Evolutionary conservation across 2,888 invertebrate species (phyloP), one percentile per base, ranked within the genome.

Genomic region (Theretra japonica): DNA sequence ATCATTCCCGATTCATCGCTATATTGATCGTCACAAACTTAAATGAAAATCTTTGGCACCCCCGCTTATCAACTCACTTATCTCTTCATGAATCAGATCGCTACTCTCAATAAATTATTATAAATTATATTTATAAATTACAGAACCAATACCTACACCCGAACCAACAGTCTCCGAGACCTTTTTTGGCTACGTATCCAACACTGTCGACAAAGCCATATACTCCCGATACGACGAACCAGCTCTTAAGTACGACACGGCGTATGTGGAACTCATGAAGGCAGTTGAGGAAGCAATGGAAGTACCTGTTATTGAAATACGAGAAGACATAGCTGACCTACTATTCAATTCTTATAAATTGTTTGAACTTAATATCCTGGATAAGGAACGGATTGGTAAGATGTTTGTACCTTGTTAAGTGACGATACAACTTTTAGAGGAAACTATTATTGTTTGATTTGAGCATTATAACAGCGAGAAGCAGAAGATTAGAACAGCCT

Each of bases 201-300:
- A 86, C 48, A 86, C 90, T 0, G 86, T 93, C 4, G 92, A 94
- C 72, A 94, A 94, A 75, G 93, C 91, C 0, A 84, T 92, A 7
- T 92, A 73, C 71, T 73, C 77, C 0, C 86, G 84, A 56, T 86
- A 92, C 0, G 86, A 90, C 62, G 92, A 94, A 0, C 57, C 58
- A 2, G 74, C 79, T 0, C 71, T 94, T 0, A 82, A 82, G 5
- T 94, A 90, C 71, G 94, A 94, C 73, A 90, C 89, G 0, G 93
- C 93, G 0, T 94, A 90, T 69, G 89, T 93, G 2, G 92, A 91
- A 73, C 77, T 94, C 0, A 76, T 72, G 70, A 89, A 87, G 41
- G 88, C 87, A 1, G 91, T 93, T 0, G 94, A 94, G 77, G 76
- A 82, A 41, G 92, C 93, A 0, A 94, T 94, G 94, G 94, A 94